Evolutionary conservation across 2,113 vertebrate species (phyloP).

Genomic region (Propithecus coquereli): DNA sequence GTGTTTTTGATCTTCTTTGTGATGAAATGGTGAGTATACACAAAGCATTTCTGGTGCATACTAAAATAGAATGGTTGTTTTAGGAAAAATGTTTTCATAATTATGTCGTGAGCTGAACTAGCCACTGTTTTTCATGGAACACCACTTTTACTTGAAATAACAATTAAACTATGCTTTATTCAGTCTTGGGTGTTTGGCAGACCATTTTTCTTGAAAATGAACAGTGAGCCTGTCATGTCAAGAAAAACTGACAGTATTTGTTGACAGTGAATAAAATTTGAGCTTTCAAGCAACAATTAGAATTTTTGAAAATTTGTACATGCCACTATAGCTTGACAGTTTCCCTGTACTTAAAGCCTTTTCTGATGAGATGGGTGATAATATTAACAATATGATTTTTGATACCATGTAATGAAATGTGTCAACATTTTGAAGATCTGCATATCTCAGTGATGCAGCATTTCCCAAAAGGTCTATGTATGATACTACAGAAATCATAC

Average conservation of each 20-base stretch:
- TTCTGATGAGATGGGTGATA: constrained; percentile 16
- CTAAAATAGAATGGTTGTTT: not conserved
- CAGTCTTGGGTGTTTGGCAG: not conserved
- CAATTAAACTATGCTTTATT: not conserved
- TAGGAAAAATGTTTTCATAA: not conserved
- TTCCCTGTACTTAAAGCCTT: not conserved
- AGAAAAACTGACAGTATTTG: not conserved
- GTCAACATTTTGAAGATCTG: constrained; percentile 2
- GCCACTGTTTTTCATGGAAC: not conserved
- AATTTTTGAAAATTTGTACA: constrained; percentile 13
- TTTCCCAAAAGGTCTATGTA: not conserved
- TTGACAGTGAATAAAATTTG: constrained; percentile 17
- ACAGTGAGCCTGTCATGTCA: not conserved
- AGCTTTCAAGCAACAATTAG: not conserved
- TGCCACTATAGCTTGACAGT: not conserved
- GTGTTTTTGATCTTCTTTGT: constrained; percentile 3
- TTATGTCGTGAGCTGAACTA: constrained; percentile 13
- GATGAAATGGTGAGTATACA: not conserved
- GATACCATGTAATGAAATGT: not conserved
- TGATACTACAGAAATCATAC: not conserved
- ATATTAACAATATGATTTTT: constrained; percentile 29
- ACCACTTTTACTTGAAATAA: constrained; percentile 41
- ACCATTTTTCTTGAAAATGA: not conserved
- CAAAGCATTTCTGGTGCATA: not conserved
- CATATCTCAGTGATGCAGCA: not conserved